phyloP scores from a whole-genome alignment of 2,113 vertebrate species.

The Penelope pileata region DNA sequence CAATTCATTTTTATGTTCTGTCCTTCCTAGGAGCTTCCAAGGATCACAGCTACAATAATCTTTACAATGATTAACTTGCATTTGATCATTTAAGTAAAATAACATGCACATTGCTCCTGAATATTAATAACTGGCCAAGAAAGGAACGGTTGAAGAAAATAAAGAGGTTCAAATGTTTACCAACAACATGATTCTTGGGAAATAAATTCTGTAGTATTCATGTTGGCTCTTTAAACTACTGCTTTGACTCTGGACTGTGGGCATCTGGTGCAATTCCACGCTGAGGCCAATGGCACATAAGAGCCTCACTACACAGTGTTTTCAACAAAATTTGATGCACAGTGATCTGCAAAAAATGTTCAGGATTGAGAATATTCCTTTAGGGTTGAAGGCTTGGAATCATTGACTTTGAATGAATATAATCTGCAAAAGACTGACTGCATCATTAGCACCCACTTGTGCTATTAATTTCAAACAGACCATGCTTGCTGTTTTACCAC shows the following conservation, averaged over 20 bases:
- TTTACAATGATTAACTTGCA: neutral
- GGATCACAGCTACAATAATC: neutral
- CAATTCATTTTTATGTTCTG: neutral
- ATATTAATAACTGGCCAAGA: neutral
- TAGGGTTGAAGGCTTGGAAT: slow-evolving; percentile 1
- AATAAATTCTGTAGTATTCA: neutral
- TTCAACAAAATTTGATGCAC: neutral
- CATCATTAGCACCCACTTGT: neutral
- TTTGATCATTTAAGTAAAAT: neutral
- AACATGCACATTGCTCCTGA: neutral
- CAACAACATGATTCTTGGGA: neutral
- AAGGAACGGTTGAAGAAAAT: neutral
- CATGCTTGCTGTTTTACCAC: neutral
- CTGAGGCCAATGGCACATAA: neutral
- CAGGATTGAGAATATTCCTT: neutral
- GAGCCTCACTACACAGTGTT: neutral
- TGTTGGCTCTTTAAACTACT: neutral
- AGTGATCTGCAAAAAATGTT: neutral
- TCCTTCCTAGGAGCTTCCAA: neutral
- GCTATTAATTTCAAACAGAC: slow-evolving; percentile 1
- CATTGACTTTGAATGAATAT: slow-evolving; percentile 23
- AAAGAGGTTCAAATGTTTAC: neutral
- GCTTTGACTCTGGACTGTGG: neutral
- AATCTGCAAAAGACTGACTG: neutral
- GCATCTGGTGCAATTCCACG: neutral